phyloP scores from a whole-genome alignment of 2,113 vertebrate genomes.

The Paraplagusia blochii region DNA sequence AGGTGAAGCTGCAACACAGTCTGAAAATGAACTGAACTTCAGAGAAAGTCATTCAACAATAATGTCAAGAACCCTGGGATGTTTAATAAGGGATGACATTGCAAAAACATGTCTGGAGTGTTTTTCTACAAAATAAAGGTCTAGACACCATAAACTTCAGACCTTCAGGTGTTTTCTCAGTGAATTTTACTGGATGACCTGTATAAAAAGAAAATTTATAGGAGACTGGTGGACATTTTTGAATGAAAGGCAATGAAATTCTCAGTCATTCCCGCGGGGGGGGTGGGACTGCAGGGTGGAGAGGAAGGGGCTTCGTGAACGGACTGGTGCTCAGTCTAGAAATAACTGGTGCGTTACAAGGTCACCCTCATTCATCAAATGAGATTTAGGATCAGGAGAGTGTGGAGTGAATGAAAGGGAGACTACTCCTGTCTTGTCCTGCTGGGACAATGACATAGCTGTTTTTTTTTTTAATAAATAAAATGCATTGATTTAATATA shows the following conservation, averaged over 20 bases:
- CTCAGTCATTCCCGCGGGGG: constrained; percentile 36
- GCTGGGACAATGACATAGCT: constrained; percentile 5
- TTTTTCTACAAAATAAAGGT: constrained; percentile 13
- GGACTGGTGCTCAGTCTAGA: constrained; percentile 10
- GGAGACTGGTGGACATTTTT: constrained; percentile 32
- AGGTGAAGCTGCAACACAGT: too few species aligned
- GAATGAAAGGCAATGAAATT: constrained; percentile 37
- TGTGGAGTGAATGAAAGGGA: background rate
- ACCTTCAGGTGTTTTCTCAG: background rate
- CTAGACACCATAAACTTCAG: background rate
- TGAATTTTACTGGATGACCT: background rate
- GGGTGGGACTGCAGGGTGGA: constrained; percentile 29
- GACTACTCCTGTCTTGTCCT: constrained; percentile 2
- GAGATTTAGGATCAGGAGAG: constrained; percentile 5
- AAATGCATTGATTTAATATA: too few species aligned
- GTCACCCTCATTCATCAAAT: constrained; percentile 39
- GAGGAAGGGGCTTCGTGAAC: constrained; percentile 30
- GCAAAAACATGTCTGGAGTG: constrained; percentile 1
- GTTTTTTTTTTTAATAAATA: constrained; percentile 11
- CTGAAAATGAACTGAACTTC: too few species aligned
- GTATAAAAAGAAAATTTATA: constrained; percentile 31
- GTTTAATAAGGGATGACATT: too few species aligned
- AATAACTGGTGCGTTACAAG: constrained; percentile 33
- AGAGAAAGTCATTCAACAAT: too few species aligned
- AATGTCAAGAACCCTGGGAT: too few species aligned